These are phyloP conservation scores for Edolisoma coerulescens DNA, from an alignment of 2,113 vertebrate species.

Conservation along the genomic window DNA sequence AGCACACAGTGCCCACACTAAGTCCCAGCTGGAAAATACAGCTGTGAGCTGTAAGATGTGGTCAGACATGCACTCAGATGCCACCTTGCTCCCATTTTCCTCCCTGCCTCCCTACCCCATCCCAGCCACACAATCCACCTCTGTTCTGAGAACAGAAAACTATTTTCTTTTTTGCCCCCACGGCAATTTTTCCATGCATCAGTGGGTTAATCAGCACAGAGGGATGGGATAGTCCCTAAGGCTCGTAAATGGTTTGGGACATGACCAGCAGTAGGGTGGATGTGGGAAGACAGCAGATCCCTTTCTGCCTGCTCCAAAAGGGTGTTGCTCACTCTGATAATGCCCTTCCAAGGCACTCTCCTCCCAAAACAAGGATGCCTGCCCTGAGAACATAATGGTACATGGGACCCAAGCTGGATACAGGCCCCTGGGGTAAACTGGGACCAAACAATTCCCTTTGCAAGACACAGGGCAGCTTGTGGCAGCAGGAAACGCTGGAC, in stretches of 20 bases:
- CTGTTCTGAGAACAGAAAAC: background rate
- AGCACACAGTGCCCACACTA: background rate
- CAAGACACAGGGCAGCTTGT: background rate
- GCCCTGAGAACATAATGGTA: background rate
- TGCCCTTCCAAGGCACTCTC: background rate
- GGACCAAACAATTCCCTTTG: background rate
- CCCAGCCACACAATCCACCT: background rate
- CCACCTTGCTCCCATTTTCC: background rate
- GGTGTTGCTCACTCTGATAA: background rate
- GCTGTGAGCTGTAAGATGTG: background rate
- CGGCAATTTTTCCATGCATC: background rate
- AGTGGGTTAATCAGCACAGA: background rate
- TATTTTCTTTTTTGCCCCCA: accelerated
- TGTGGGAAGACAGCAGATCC: background rate
- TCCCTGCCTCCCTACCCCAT: background rate
- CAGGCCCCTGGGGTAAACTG: background rate
- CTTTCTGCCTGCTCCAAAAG: background rate
- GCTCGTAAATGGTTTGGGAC: background rate
- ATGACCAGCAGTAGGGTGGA: background rate
- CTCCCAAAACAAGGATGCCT: background rate
- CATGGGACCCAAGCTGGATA: background rate
- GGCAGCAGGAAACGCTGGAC: background rate
- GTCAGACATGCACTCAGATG: background rate
- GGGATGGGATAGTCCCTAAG: background rate
- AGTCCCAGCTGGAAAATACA: background rate